Conservation (phyloP, 1,140 invertebrate genomes). For the Charaxes varanes region DNA sequence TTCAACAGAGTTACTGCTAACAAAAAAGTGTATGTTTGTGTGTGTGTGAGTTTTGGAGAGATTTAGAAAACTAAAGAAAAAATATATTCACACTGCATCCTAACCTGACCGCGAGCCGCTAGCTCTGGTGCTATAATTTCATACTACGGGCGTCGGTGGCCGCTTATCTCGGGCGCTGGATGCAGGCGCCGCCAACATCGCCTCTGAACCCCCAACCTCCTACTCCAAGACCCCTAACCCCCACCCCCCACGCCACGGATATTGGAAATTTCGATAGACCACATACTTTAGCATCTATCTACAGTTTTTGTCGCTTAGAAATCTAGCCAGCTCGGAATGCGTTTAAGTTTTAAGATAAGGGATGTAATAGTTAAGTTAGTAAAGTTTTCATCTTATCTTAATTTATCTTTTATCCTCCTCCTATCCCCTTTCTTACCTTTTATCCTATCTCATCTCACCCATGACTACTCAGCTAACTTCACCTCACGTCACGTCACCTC, state of each 20-base stretch:
- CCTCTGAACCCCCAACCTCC: constrained; percentile 31
- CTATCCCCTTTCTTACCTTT: too few species aligned
- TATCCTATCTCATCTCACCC: too few species aligned
- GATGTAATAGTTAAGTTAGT: not conserved
- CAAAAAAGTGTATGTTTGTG: too few species aligned
- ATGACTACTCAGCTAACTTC: too few species aligned
- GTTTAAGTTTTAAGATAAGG: not conserved
- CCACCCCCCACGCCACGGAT: constrained; percentile 31
- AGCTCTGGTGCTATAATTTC: constrained; percentile 60
- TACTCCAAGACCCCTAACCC: constrained; percentile 6
- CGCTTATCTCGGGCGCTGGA: constrained; percentile 60
- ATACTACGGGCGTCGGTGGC: constrained; percentile 58
- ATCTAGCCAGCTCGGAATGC: too few species aligned
- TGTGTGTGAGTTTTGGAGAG: too few species aligned
- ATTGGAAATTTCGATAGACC: constrained; percentile 46
- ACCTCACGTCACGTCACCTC: too few species aligned
- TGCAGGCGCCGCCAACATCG: constrained; percentile 57
- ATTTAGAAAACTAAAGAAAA: constrained; percentile 3
- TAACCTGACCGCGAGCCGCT: constrained; percentile 12
- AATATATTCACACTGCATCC: not conserved
- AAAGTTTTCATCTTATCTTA: too few species aligned
- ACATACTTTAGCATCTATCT: constrained; percentile 34
- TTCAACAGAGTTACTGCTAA: too few species aligned
- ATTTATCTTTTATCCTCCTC: too few species aligned
- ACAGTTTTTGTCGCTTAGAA: constrained; percentile 16